Percentiles rank a stretch among this genome's conserved stretches.
Evolutionary conservation across 35 echinoderm and acorn worm genomes (phyloP).

Genomic region (Lytechinus pictus): DNA sequence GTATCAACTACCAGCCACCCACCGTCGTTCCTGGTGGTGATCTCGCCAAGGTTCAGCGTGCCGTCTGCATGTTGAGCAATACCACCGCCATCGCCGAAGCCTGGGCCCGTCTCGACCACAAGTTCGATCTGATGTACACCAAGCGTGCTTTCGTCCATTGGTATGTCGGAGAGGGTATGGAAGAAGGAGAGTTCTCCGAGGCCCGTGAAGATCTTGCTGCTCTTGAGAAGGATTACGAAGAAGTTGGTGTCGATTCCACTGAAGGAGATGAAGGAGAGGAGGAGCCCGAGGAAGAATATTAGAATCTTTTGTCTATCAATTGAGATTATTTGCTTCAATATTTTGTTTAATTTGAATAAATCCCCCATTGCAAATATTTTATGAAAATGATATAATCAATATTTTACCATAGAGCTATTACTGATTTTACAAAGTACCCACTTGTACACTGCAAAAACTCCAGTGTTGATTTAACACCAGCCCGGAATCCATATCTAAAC

Average conservation of each 20-base stretch:
- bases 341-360: too few relatives aligned
- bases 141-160: conserved; percentile 42
- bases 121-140: conserved; percentile 44
- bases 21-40: conserved; percentile 48
- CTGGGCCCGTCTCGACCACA: conserved; percentile 38
- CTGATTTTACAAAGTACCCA: too few relatives aligned
- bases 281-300: not conserved
- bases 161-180: conserved; percentile 36
- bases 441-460: too few relatives aligned
- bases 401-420: too few relatives aligned
- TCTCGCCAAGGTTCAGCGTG: conserved; percentile 32
- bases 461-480: too few relatives aligned
- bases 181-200: conserved; percentile 30
- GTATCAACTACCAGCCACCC: conserved; percentile 52
- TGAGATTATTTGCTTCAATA: not conserved
- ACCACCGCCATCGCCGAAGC: conserved; percentile 29
- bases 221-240: conserved; percentile 37
- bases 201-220: conserved; percentile 31
- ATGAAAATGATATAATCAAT: too few relatives aligned
- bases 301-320: not conserved
- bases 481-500: too few relatives aligned
- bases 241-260: not conserved
- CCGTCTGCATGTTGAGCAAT: conserved; percentile 40
- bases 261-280: not conserved
- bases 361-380: too few relatives aligned